Conservation (phyloP, 2,888 invertebrate species). For the Melitaea athalia region DNA sequence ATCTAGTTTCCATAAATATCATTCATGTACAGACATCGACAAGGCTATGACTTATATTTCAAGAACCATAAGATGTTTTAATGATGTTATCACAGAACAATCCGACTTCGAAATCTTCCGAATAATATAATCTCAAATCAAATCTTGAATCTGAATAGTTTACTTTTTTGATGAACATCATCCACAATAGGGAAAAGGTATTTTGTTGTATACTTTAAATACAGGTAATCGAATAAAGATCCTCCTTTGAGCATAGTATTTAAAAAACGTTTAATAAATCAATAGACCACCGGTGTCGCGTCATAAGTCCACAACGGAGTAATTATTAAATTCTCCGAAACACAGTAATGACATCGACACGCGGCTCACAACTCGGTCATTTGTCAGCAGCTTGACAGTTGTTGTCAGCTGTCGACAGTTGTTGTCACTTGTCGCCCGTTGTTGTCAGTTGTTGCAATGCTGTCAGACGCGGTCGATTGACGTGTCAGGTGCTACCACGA, state of each 20-base stretch:
- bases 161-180: too few species aligned
- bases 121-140: too few species aligned
- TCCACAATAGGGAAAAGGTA: too few species aligned
- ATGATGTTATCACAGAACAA: too few species aligned
- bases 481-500: conserved; percentile 51
- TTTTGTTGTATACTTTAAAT: too few species aligned
- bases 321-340: conserved; percentile 68
- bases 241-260: not conserved
- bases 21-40: too few species aligned
- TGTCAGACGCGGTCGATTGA: conserved; percentile 72
- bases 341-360: conserved; percentile 62
- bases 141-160: too few species aligned
- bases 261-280: not conserved
- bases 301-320: conserved; percentile 40
- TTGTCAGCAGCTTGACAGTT: conserved; percentile 58
- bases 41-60: too few species aligned
- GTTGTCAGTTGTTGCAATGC: conserved; percentile 58
- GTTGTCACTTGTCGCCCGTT: conserved; percentile 43
- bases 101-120: too few species aligned
- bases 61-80: too few species aligned
- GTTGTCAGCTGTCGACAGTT: conserved; percentile 45
- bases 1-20: too few species aligned
- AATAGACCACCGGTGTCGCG: not conserved
- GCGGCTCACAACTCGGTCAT: conserved; percentile 62
- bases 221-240: not conserved